Base-by-base conservation (phyloP, 2,113 vertebrate genomes). In the Potamarius usumacintae region DNA sequence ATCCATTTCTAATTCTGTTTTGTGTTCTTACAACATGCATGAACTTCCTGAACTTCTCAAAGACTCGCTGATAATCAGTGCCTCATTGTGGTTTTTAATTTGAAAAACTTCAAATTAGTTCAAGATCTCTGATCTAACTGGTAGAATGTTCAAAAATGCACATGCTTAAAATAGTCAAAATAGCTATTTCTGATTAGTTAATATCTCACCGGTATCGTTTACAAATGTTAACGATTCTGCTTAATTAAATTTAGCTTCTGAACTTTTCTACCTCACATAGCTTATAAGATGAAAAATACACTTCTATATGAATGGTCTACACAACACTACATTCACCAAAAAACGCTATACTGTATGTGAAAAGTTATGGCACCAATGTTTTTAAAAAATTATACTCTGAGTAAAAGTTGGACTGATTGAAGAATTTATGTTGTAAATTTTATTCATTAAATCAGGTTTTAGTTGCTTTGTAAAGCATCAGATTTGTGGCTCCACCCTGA, bases 201-300 rank as follows among this genome's bases (percentile, higher is more conserved):
- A 17, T 58, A 74, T 77, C 0, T 34, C 22, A 2, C 4, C 30
- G 11, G 18, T 42, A 67, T 86, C 12, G 53, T 27, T 65, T 11
- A 58, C 58, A 78, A 50, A 55, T 65, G 42, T 65, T 62, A 62
- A 30, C 3, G 0, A 58, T 76, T 85, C 25, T 55, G n/a, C 9
- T 4, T 52, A 25, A n/a, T 83, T 67, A 52, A 15, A 25, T 77
- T 76, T 63, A 79, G 48, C 85, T 67, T 85, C 14, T 65, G 55
- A 67, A 79, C 5, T 34, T 55, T 84, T 57, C 63, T 71, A 84
- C 74, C 53, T 85, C 72, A 30, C 25, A 27, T 48, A 53, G 60
- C 11, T 25, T 55, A 48, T 15, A 14, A 67, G 48, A 67, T 20
- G 12, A 53, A 48, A 52, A 52, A 15, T 22, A 42, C 2, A 42